Evolutionary conservation across 2,888 invertebrate species (phyloP), one percentile per base, ranked within the genome.

Genomic region (Sycophila texana): DNA sequence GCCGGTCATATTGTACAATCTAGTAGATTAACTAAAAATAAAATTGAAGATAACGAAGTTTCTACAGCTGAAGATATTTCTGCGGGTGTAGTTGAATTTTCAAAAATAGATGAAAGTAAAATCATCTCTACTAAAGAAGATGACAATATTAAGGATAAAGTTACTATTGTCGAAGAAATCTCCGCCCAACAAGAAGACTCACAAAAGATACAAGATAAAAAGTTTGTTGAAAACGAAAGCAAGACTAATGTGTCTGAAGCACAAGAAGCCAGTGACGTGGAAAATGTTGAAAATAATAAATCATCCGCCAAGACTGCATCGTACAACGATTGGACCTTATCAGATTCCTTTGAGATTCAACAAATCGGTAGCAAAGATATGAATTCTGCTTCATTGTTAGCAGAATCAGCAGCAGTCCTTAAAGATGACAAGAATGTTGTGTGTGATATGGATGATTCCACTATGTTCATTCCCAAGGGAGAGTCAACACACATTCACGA

Each of bases 401-500:
- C 7, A 39, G 67, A 77, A 68, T 55, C 60, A n/a, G 14, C 70
- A 14, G 60, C 71, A 13, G 49, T 61, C 5, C 60, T 79, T 16
- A 63, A 78, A 65, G 60, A 68, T 51, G 47, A 71, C 63, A 55
- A 63, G 10, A 65, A 81, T 61, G 60, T 80, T 1, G 58, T 68
- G 20, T 82, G 81, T 57, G 84, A 84, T 26, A 74, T 85, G 7
- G 85, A 84, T 22, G 83, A 86, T 57, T 81, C 83, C 12, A 85
- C 84, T 3, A 74, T 81, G 51, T 86, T 87, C 79, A 67, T 88
- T 74, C 86, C 88, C 0, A 83, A 81, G 72, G 84, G 84, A 2
- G 88, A 89, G 83, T 88, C 89, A 13, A 87, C 86, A 0, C 86
- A 84, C 74, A 81, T 86, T 10, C 83, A 84, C 39, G 79, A 83